Conservation (phyloP, 1,140 invertebrate species). For the Tribolium castaneum region DNA sequence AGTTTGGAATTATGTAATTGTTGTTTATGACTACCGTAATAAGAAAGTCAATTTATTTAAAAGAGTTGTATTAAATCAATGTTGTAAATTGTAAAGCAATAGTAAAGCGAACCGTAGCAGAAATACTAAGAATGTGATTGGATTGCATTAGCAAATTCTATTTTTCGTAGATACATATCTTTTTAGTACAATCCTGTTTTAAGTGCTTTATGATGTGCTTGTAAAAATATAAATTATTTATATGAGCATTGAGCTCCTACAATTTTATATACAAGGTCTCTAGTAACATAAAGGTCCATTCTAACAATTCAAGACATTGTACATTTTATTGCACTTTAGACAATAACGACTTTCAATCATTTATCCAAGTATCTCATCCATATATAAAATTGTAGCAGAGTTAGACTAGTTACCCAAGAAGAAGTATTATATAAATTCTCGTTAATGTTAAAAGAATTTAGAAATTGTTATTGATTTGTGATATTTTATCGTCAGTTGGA, state of each 20-base stretch:
- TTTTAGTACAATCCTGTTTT: slow-evolving; percentile 33
- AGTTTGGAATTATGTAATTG: slow-evolving; percentile 8
- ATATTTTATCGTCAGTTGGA: slow-evolving; percentile 24
- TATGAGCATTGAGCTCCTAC: slow-evolving; percentile 2
- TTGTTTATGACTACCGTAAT: background rate
- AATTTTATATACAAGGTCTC: slow-evolving; percentile 25
- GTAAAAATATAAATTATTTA: background rate
- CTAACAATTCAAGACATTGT: background rate
- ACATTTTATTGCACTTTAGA: slow-evolving; percentile 22
- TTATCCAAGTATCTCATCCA: background rate
- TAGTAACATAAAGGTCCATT: background rate
- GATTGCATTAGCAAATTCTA: slow-evolving; percentile 25
- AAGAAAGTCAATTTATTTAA: slow-evolving; percentile 6
- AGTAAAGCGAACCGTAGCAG: slow-evolving; percentile 2
- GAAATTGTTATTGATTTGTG: slow-evolving; percentile 28
- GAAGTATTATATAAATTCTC: slow-evolving; percentile 30
- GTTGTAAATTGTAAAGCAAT: slow-evolving; percentile 22
- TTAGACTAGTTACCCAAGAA: slow-evolving; percentile 14
- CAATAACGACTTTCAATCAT: slow-evolving; percentile 22
- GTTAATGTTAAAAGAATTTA: slow-evolving; percentile 30
- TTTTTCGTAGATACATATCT: slow-evolving; percentile 33
- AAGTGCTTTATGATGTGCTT: slow-evolving; percentile 38
- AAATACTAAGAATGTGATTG: slow-evolving; percentile 13
- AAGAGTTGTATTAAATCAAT: background rate
- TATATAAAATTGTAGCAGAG: slow-evolving; percentile 32